These are phyloP conservation scores for Hestina assimilis DNA, from an alignment of 1,140 invertebrate species.

Conservation along the genomic window DNA sequence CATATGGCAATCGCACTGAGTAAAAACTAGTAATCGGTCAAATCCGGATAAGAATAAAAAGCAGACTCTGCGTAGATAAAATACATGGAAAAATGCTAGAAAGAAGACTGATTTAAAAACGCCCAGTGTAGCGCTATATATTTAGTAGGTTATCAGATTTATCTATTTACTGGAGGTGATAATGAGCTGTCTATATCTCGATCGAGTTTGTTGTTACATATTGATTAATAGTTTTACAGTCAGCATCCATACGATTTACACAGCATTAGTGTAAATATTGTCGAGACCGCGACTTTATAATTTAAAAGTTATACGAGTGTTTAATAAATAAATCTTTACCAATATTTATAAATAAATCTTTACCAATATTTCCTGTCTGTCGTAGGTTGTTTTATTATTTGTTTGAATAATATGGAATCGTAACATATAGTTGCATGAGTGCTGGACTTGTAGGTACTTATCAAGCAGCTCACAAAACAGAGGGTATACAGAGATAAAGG, in stretches of 20 bases:
- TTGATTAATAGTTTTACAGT: slow-evolving; percentile 15
- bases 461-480: too few relatives aligned
- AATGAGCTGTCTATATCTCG: slow-evolving; percentile 18
- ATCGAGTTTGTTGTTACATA: slow-evolving; percentile 11
- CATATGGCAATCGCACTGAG: too few relatives aligned
- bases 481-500: too few relatives aligned
- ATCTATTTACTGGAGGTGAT: slow-evolving; percentile 13
- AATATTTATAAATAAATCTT: too few relatives aligned
- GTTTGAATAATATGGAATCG: background rate
- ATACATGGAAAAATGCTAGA: background rate
- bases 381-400: too few relatives aligned
- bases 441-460: too few relatives aligned
- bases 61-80: too few relatives aligned
- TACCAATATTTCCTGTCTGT: background rate
- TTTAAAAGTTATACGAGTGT: background rate
- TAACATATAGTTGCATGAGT: too few relatives aligned
- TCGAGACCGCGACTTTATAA: background rate
- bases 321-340: too few relatives aligned
- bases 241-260: slow-evolving; percentile 1
- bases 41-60: too few relatives aligned
- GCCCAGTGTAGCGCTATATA: background rate
- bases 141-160: background rate
- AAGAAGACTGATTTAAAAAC: background rate
- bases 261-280: slow-evolving; percentile 1
- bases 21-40: too few relatives aligned